A percentile compares a stretch with the other conserved stretches of the same genome.
These are phyloP conservation scores for Apaloderma vittatum DNA, from an alignment of 2,113 vertebrate genomes.

Conservation along the genomic window DNA sequence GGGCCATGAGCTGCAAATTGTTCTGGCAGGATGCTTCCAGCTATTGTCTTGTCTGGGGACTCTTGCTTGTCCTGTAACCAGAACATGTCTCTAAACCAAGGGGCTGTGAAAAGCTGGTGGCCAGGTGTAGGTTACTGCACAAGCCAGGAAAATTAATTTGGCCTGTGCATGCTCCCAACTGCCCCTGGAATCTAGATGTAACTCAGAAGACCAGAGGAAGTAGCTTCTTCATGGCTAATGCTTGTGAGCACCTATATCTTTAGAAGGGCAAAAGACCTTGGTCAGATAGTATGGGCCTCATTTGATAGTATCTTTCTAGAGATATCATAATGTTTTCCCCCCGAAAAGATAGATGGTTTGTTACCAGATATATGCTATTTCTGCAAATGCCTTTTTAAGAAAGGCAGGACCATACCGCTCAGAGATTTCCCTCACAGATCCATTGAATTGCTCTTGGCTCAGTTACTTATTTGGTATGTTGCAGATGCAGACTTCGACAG, in stretches of 20 bases:
- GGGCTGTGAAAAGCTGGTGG: not conserved
- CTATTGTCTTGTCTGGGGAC: not conserved
- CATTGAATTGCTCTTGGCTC: not conserved
- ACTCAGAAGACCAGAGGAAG: not conserved
- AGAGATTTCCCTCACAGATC: not conserved
- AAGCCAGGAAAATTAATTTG: not conserved
- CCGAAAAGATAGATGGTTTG: not conserved
- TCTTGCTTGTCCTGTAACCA: not conserved
- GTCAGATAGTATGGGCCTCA: not conserved
- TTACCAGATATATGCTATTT: not conserved
- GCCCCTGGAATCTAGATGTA: fast-evolving
- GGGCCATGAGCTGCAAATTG: not conserved
- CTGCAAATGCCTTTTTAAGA: not conserved
- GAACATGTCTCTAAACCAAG: not conserved
- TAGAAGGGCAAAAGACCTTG: not conserved
- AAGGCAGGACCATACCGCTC: not conserved
- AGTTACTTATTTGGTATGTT: not conserved
- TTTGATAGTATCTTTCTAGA: not conserved
- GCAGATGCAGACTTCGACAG: not conserved
- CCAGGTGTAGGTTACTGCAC: not conserved
- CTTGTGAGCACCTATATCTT: not conserved
- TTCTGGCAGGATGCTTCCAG: not conserved
- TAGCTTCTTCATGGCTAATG: not conserved
- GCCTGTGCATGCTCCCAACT: not conserved
- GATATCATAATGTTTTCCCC: not conserved